These are phyloP conservation scores for Tenthredo livida DNA, from an alignment of 2,888 invertebrate genomes.

Conservation along the genomic window DNA sequence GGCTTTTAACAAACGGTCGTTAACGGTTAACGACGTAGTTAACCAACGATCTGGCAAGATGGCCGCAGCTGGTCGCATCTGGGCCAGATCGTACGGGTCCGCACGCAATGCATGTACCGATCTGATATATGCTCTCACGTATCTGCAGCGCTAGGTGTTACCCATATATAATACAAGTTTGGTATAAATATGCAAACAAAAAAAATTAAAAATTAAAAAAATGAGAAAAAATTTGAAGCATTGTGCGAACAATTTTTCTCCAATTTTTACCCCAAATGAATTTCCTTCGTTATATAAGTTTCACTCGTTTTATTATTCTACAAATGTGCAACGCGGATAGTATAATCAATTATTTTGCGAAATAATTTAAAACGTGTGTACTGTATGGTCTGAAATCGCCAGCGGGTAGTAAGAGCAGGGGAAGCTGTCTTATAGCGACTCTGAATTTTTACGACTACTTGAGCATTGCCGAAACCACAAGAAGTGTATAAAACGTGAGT, in stretches of 20 bases:
- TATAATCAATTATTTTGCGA: neutral
- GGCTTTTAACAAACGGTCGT: constrained; percentile 73
- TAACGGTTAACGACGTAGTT: constrained; percentile 73
- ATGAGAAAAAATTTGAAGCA: too few relatives aligned
- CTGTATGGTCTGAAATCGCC: neutral
- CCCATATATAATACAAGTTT: neutral
- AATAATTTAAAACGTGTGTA: neutral
- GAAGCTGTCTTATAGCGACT: neutral
- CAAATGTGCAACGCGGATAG: neutral
- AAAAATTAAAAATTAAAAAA: neutral
- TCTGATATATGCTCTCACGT: neutral
- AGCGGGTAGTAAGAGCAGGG: neutral
- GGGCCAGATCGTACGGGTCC: constrained; percentile 37
- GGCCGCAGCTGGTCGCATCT: constrained; percentile 72
- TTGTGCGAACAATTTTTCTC: neutral
- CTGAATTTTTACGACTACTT: constrained; percentile 31
- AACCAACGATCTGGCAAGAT: constrained; percentile 70
- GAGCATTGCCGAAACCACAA: constrained; percentile 51
- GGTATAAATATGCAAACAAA: neutral
- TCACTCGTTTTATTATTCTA: neutral
- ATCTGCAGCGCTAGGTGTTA: constrained; percentile 3
- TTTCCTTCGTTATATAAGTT: neutral
- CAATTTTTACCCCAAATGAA: neutral
- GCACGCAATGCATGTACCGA: constrained; percentile 30
- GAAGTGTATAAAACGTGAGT: constrained; percentile 49